Evolutionary conservation across 2,113 vertebrate species (phyloP).

Genomic region (Microtus richardsoni): DNA sequence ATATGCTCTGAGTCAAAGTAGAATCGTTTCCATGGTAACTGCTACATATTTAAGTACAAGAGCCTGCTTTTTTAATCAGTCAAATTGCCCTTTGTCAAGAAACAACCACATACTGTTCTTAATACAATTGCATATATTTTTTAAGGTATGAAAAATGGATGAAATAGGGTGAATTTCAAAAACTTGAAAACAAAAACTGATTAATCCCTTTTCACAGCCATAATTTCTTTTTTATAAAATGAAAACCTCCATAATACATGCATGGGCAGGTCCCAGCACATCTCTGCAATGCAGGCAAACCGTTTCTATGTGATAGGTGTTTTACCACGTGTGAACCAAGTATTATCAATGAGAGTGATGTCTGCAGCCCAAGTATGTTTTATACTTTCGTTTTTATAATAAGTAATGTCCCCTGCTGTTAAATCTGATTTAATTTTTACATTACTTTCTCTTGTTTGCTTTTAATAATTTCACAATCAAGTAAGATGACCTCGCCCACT

Average conservation of each 20-base stretch:
- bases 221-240: not conserved
- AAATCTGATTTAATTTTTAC: not conserved
- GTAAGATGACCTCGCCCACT: not conserved
- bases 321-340: not conserved
- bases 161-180: not conserved
- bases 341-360: not conserved
- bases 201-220: not conserved
- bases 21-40: constrained; percentile 85
- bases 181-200: constrained; percentile 42
- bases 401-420: not conserved
- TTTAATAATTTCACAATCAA: not conserved
- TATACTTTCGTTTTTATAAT: constrained; percentile 2
- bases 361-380: not conserved
- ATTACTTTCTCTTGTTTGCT: not conserved
- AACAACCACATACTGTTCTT: constrained; percentile 41
- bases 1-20: constrained; percentile 84
- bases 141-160: not conserved
- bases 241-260: not conserved
- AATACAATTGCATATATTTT: constrained; percentile 22
- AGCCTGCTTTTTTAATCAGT: constrained; percentile 86
- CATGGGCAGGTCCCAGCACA: not conserved
- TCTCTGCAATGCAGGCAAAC: not conserved
- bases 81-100: constrained; percentile 81
- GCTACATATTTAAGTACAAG: constrained; percentile 83
- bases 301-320: not conserved